These are phyloP conservation scores for Macropus fuliginosus DNA, from an alignment of 2,797 vertebrate genomes.

Conservation along the genomic window DNA sequence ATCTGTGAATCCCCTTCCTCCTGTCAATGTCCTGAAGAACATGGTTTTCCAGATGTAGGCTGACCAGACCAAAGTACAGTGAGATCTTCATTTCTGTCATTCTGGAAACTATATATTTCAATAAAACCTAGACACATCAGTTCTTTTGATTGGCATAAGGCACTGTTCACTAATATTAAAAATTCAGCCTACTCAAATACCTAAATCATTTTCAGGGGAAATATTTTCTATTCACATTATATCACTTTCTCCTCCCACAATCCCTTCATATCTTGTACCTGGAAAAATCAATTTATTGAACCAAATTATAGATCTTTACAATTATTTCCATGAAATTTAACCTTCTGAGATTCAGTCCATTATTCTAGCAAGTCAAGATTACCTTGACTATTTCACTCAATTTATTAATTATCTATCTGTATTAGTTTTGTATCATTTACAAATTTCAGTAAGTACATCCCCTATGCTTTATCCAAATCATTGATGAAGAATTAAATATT, in stretches of 20 bases:
- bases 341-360: not conserved
- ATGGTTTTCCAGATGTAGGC: not conserved
- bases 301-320: not conserved
- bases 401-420: not conserved
- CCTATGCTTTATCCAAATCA: not conserved
- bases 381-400: not conserved
- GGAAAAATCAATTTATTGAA: not conserved
- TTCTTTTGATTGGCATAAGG: not conserved
- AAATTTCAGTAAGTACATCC: not conserved
- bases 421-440: not conserved
- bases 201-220: not conserved
- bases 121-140: not conserved
- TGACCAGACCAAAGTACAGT: not conserved
- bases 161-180: not conserved
- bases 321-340: not conserved
- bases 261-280: not conserved
- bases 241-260: not conserved
- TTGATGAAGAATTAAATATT: not conserved
- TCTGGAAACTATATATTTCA: not conserved
- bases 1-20: no score
- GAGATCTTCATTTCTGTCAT: not conserved
- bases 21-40: not conserved
- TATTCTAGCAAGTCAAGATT: not conserved
- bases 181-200: not conserved
- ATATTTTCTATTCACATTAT: not conserved